These are phyloP conservation scores for Piscicola geometra DNA, from an alignment of 2,888 invertebrate species.

Conservation along the genomic window DNA sequence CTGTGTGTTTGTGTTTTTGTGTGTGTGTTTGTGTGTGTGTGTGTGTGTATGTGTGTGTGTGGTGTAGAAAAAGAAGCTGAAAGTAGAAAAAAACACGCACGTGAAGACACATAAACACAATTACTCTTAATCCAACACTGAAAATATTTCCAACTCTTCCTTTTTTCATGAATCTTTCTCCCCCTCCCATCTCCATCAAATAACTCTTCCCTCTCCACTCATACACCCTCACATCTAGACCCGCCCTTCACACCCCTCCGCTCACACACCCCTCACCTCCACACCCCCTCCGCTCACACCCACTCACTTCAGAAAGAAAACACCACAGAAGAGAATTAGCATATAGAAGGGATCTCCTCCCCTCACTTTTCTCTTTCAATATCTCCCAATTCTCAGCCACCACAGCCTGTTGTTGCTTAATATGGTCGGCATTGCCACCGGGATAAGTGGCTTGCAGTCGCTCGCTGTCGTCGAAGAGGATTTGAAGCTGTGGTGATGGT, in stretches of 20 bases:
- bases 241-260: neutral
- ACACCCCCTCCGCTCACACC: no score
- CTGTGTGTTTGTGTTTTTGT: constrained; percentile 46
- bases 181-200: no score
- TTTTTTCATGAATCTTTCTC: no score
- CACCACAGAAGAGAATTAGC: constrained; percentile 83
- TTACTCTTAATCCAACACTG: no score
- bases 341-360: constrained; percentile 73
- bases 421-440: constrained; percentile 82
- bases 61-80: neutral
- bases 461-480: constrained; percentile 85
- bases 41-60: no score
- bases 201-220: no score
- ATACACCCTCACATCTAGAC: neutral
- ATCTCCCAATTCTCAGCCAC: constrained; percentile 80
- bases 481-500: constrained; percentile 58
- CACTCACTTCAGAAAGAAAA: constrained; percentile 70
- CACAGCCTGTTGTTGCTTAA: constrained; percentile 78
- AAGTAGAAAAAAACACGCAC: neutral
- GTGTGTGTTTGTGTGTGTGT: no score
- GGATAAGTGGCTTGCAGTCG: constrained; percentile 79
- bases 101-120: no score
- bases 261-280: no score
- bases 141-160: no score
- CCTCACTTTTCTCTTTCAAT: constrained; percentile 75